Percentiles rank a stretch among this genome's conserved stretches.
Evolutionary conservation across 2,113 vertebrate species (phyloP).

Genomic region (Polyodon spathula): DNA sequence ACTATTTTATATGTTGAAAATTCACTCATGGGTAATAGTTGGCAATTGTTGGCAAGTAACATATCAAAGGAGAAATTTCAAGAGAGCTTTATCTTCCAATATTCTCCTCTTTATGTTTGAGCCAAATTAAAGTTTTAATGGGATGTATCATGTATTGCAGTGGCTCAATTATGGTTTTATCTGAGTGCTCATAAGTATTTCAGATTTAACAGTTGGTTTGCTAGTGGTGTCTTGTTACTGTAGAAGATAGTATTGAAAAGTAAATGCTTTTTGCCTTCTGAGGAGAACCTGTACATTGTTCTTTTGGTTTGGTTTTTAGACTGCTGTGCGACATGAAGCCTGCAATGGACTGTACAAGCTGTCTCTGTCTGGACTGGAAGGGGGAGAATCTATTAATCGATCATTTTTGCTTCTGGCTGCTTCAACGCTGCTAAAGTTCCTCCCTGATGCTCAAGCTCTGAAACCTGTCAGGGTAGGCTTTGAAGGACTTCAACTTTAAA

Average conservation of each 20-base stretch:
- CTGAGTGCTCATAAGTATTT: too few relatives aligned
- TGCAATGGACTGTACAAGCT: conserved; percentile 95
- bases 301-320: conserved; percentile 50
- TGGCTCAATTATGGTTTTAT: too few relatives aligned
- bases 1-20: background rate
- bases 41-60: too few relatives aligned
- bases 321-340: conserved; percentile 90
- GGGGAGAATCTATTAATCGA: conserved; percentile 90
- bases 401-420: conserved; percentile 93
- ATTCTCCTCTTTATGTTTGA: too few relatives aligned
- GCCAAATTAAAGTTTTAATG: too few relatives aligned
- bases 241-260: background rate
- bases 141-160: too few relatives aligned
- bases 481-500: too few relatives aligned
- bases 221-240: too few relatives aligned
- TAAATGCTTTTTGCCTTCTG: background rate
- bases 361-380: conserved; percentile 88
- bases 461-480: conserved; percentile 77
- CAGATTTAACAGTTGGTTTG: too few relatives aligned
- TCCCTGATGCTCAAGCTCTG: conserved; percentile 90
- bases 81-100: too few relatives aligned
- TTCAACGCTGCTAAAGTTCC: conserved; percentile 92
- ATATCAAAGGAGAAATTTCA: too few relatives aligned
- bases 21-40: background rate
- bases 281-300: background rate